phyloP scores from a whole-genome alignment of 1,140 invertebrate species.

The Chionoecetes opilio region DNA sequence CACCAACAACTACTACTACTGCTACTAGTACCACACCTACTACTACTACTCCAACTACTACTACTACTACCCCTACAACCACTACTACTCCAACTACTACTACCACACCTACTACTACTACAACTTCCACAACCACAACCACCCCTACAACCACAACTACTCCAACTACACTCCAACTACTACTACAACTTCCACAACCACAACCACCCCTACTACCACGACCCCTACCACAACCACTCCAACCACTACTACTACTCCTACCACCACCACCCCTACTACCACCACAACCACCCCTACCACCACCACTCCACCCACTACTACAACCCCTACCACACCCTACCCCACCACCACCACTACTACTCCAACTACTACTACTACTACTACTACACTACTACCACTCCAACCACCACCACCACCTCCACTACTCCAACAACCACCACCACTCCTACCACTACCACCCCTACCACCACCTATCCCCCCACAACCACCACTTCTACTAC shows the following conservation, averaged over 20 bases:
- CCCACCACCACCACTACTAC: background rate
- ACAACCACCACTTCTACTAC: background rate
- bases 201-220: background rate
- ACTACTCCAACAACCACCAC: background rate
- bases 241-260: background rate
- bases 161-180: too few species aligned
- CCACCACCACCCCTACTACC: background rate
- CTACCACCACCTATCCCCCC: background rate
- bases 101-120: too few species aligned
- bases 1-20: too few species aligned
- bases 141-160: too few species aligned
- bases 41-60: too few species aligned
- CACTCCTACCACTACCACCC: background rate
- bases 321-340: background rate
- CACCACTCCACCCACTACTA: background rate
- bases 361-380: background rate
- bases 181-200: too few species aligned
- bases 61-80: too few species aligned
- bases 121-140: too few species aligned
- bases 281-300: background rate
- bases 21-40: too few species aligned
- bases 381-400: background rate
- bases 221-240: background rate
- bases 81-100: too few species aligned
- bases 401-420: background rate